phyloP scores from a whole-genome alignment of 2,797 vertebrate species.

The Pseudochirops corinnae region DNA sequence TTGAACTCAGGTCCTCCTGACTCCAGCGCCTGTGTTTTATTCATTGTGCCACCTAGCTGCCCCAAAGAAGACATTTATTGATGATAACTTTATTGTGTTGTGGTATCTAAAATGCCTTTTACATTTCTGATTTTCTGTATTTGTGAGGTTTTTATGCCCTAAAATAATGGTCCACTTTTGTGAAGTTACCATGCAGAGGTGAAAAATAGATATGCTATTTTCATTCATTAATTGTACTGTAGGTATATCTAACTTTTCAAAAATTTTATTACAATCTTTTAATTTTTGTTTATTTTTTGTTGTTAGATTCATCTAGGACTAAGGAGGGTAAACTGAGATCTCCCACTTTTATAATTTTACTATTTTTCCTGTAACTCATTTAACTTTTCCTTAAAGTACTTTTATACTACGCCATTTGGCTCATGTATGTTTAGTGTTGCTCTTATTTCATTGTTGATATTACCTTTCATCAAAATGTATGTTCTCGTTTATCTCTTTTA shows the following conservation, averaged over 20 bases:
- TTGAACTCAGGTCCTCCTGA: too few relatives aligned
- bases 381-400: not conserved
- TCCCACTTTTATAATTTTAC: not conserved
- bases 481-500: not conserved
- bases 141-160: not conserved
- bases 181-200: not conserved
- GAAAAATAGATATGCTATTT: not conserved
- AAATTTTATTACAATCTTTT: not conserved
- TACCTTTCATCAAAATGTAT: not conserved
- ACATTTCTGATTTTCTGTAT: not conserved
- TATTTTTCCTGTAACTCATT: not conserved
- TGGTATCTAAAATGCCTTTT: not conserved
- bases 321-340: not conserved
- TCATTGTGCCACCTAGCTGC: too few relatives aligned
- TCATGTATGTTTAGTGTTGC: not conserved
- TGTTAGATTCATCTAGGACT: not conserved
- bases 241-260: not conserved
- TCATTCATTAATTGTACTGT: not conserved
- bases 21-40: too few relatives aligned
- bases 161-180: not conserved
- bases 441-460: not conserved
- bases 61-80: not conserved
- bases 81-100: not conserved
- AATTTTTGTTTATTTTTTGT: not conserved
- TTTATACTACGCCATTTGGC: not conserved